Conservation (phyloP, 2,888 invertebrate genomes). For the Lepetodrilus schrolli region DNA sequence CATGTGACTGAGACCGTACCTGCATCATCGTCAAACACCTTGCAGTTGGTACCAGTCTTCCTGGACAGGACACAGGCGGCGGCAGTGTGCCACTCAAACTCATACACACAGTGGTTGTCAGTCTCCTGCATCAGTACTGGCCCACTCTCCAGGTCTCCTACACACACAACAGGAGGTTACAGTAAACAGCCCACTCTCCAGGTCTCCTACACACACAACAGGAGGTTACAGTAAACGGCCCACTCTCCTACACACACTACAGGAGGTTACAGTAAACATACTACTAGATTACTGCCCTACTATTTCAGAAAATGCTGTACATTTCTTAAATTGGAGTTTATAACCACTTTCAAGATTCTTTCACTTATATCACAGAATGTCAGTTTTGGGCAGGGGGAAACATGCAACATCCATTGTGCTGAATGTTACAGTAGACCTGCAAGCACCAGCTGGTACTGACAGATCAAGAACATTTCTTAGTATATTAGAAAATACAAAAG, state of each 20-base stretch:
- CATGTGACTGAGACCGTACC: conserved; percentile 41
- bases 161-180: neutral
- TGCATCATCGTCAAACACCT: conserved; percentile 55
- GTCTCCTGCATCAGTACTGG: conserved; percentile 58
- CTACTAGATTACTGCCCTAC: too few relatives aligned
- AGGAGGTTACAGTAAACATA: neutral
- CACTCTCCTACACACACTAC: neutral
- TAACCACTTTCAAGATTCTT: too few relatives aligned
- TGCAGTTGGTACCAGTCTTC: conserved; percentile 54
- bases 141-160: conserved; percentile 64
- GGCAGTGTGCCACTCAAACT: conserved; percentile 73
- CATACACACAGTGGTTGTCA: conserved; percentile 62
- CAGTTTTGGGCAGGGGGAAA: too few relatives aligned
- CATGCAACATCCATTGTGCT: too few relatives aligned
- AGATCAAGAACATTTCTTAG: too few relatives aligned
- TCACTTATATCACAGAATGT: too few relatives aligned
- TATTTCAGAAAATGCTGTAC: too few relatives aligned
- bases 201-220: neutral
- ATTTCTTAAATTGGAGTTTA: too few relatives aligned
- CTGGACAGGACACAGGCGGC: conserved; percentile 68
- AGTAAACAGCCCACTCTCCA: neutral
- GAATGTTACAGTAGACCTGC: too few relatives aligned
- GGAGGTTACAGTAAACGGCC: neutral
- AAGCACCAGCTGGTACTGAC: too few relatives aligned
- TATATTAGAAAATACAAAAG: too few relatives aligned